phyloP scores from a whole-genome alignment of 1,140 invertebrate genomes.

The Dinothrombium tinctorium region DNA sequence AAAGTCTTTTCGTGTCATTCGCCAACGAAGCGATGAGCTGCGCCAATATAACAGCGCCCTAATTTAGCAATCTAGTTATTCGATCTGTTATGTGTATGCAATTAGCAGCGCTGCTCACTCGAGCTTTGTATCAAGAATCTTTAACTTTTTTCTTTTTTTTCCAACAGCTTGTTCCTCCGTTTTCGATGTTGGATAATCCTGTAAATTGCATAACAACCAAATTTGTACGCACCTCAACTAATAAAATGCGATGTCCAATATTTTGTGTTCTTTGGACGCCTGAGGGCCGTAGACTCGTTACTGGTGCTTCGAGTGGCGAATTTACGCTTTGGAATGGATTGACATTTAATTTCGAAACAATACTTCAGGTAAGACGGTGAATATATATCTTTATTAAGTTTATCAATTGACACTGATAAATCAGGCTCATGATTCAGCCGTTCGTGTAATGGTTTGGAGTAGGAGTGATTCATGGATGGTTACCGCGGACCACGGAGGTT shows the following conservation, averaged over 20 bases:
- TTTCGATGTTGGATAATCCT: conserved; percentile 70
- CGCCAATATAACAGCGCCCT: too few species aligned
- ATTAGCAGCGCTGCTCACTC: too few species aligned
- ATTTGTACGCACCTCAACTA: conserved; percentile 94
- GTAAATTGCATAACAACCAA: conserved; percentile 84
- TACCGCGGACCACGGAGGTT: conserved; percentile 91
- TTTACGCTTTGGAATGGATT: conserved; percentile 99
- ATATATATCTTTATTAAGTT: too few species aligned
- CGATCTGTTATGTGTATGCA: too few species aligned
- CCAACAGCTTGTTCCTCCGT: conserved; percentile 55
- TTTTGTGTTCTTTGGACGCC: conserved; percentile 96
- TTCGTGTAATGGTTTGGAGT: conserved; percentile 97
- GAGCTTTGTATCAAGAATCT: too few species aligned
- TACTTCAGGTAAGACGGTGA: too few species aligned
- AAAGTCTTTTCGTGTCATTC: too few species aligned
- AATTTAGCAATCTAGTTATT: too few species aligned
- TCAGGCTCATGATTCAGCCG: conserved; percentile 94
- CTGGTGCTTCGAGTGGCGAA: conserved; percentile 94
- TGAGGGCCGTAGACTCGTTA: conserved; percentile 85
- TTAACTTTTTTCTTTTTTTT: too few species aligned
- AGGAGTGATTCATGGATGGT: conserved; percentile 99
- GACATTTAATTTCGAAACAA: conserved; percentile 99
- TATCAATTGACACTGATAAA: too few species aligned
- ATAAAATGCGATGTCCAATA: conserved; percentile 97
- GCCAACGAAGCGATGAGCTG: too few species aligned